Conservation (phyloP, 2,797 vertebrate genomes). For the Brotula barbata region DNA sequence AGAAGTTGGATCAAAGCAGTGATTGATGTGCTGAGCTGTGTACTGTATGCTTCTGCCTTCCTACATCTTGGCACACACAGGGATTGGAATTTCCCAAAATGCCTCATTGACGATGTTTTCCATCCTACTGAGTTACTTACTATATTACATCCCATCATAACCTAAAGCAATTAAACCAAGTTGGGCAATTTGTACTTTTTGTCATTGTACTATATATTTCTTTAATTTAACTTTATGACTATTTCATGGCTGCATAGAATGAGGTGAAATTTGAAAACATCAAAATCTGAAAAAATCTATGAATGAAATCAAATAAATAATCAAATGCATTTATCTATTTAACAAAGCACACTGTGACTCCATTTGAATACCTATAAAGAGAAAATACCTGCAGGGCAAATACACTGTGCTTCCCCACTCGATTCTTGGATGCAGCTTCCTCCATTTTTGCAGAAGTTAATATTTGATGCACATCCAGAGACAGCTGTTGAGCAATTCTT, state of each 20-base stretch:
- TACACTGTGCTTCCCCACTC: slow-evolving; percentile 67
- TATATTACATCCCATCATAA: slow-evolving; percentile 30
- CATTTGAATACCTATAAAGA: not conserved
- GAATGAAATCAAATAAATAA: slow-evolving; percentile 4
- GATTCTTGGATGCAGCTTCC: slow-evolving; percentile 69
- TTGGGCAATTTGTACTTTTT: not conserved
- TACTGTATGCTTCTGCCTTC: slow-evolving; percentile 39
- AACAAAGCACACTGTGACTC: not conserved
- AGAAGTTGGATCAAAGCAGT: slow-evolving; percentile 70
- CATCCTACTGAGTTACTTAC: slow-evolving; percentile 44
- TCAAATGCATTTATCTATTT: slow-evolving; percentile 1
- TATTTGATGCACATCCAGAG: slow-evolving; percentile 72
- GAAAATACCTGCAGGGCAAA: slow-evolving; percentile 75
- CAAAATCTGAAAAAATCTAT: too few species aligned
- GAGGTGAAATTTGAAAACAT: too few species aligned
- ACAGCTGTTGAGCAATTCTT: slow-evolving; percentile 81
- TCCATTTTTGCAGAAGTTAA: slow-evolving; percentile 77
- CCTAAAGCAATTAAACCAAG: slow-evolving; percentile 28
- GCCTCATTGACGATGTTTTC: slow-evolving; percentile 43
- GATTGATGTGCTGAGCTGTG: slow-evolving; percentile 59
- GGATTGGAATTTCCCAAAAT: slow-evolving; percentile 55
- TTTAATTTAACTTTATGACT: too few species aligned
- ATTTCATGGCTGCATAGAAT: too few species aligned
- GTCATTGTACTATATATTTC: too few species aligned
- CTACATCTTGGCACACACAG: slow-evolving; percentile 46